Conservation (phyloP, 2,888 invertebrate genomes). For the Zonitis immaculata region DNA sequence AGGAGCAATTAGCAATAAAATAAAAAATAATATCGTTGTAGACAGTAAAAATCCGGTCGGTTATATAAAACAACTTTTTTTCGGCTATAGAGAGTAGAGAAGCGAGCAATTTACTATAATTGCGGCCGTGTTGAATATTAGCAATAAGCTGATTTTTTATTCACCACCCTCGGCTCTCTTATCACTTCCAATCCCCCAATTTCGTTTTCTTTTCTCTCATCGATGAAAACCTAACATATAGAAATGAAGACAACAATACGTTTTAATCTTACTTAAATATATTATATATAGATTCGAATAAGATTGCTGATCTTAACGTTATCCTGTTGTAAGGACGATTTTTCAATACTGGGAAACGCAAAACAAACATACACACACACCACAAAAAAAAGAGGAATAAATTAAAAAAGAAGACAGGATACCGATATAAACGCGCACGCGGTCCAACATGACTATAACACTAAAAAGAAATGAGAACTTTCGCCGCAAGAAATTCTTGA, state of each 20-base stretch:
- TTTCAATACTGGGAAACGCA: slow-evolving; percentile 28
- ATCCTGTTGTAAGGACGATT: slow-evolving; percentile 34
- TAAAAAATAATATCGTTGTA: slow-evolving; percentile 41
- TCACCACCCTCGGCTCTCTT: slow-evolving; percentile 48
- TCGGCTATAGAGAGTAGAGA: slow-evolving; percentile 3
- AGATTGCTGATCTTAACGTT: slow-evolving; percentile 21
- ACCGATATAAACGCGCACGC: slow-evolving; percentile 31
- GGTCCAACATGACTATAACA: slow-evolving; percentile 43
- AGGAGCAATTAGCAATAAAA: slow-evolving; percentile 44
- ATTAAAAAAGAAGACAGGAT: background rate
- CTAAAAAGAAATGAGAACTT: slow-evolving; percentile 47
- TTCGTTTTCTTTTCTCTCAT: too few species aligned
- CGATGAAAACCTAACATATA: background rate
- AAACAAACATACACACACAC: too few species aligned
- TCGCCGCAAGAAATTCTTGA: slow-evolving; percentile 44
- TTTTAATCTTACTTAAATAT: slow-evolving; percentile 38
- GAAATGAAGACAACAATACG: slow-evolving; percentile 43
- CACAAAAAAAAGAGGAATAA: slow-evolving; percentile 10
- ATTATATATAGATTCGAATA: slow-evolving; percentile 16
- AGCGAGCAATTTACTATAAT: slow-evolving; percentile 46
- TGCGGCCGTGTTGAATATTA: slow-evolving; percentile 48
- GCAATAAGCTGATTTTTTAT: slow-evolving; percentile 53
- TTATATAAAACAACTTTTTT: slow-evolving; percentile 23
- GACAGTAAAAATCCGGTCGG: slow-evolving; percentile 37
- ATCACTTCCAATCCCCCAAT: slow-evolving; percentile 40